Conservation (phyloP, 1,140 invertebrate genomes). For the Nymphalis io region DNA sequence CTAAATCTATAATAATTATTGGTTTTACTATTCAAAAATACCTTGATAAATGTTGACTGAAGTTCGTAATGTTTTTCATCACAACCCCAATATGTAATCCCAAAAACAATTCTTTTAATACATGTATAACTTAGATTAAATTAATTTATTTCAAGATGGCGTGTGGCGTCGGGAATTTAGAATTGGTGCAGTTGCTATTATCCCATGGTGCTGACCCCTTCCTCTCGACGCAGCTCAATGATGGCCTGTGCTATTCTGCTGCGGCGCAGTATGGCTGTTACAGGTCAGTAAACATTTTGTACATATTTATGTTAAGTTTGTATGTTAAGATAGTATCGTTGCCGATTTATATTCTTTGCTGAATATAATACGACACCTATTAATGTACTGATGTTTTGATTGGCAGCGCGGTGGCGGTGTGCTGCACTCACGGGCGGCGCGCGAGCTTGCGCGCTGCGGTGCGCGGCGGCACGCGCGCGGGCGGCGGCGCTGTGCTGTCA, state of each 20-base stretch:
- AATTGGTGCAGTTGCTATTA: constrained; percentile 89
- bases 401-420: constrained; percentile 90
- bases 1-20: too few relatives aligned
- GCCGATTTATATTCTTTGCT: too few relatives aligned
- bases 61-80: too few relatives aligned
- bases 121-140: background rate
- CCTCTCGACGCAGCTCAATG: constrained; percentile 90
- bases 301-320: too few relatives aligned
- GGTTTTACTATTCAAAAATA: too few relatives aligned
- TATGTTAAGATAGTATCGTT: too few relatives aligned
- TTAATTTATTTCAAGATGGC: constrained; percentile 81
- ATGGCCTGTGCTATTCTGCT: constrained; percentile 91
- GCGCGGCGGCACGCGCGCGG: constrained; percentile 87
- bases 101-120: too few relatives aligned
- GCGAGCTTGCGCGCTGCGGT: constrained; percentile 88
- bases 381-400: too few relatives aligned
- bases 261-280: constrained; percentile 91
- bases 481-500: constrained; percentile 86
- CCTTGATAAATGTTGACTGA: too few relatives aligned
- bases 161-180: constrained; percentile 89
- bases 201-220: constrained; percentile 93
- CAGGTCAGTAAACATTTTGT: constrained; percentile 71
- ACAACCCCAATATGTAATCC: too few relatives aligned
- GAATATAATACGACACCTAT: too few relatives aligned
- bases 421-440: constrained; percentile 91